Evolutionary conservation across 2,888 invertebrate species (phyloP).

Genomic region (Thecophora atra): DNA sequence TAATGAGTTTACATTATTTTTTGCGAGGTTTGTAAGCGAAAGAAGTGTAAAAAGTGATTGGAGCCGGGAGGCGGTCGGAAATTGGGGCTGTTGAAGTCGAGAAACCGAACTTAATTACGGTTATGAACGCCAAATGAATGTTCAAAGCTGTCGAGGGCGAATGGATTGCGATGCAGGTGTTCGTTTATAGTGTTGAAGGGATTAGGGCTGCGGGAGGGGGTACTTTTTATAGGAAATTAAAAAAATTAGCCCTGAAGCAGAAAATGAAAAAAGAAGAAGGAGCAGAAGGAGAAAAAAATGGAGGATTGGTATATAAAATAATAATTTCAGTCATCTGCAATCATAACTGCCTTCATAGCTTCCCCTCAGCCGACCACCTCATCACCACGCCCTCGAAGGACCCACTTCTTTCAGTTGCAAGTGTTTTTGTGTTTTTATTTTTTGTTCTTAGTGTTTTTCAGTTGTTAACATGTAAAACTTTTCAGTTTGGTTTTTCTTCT

Average conservation of each 20-base stretch:
- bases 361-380: too few relatives aligned
- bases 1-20: constrained; percentile 49
- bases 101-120: constrained; percentile 22
- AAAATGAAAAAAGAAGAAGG: too few relatives aligned
- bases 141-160: constrained; percentile 15
- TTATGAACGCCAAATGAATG: constrained; percentile 17
- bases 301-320: not conserved
- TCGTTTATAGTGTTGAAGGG: not conserved
- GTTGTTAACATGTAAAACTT: constrained; percentile 31
- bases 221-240: not conserved
- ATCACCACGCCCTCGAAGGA: too few relatives aligned
- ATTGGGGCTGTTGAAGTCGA: constrained; percentile 13
- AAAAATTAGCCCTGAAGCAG: too few relatives aligned
- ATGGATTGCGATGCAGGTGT: not conserved
- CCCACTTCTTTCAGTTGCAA: constrained; percentile 13
- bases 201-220: not conserved
- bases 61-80: not conserved
- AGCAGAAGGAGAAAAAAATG: too few relatives aligned
- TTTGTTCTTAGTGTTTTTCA: too few relatives aligned
- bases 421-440: too few relatives aligned
- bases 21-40: constrained; percentile 34
- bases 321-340: too few relatives aligned
- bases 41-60: constrained; percentile 38
- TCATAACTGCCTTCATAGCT: too few relatives aligned
- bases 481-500: not conserved